Evolutionary conservation across 2,888 invertebrate species (phyloP), one percentile per base, ranked within the genome.

Genomic region (Hanleya hanleyi): DNA sequence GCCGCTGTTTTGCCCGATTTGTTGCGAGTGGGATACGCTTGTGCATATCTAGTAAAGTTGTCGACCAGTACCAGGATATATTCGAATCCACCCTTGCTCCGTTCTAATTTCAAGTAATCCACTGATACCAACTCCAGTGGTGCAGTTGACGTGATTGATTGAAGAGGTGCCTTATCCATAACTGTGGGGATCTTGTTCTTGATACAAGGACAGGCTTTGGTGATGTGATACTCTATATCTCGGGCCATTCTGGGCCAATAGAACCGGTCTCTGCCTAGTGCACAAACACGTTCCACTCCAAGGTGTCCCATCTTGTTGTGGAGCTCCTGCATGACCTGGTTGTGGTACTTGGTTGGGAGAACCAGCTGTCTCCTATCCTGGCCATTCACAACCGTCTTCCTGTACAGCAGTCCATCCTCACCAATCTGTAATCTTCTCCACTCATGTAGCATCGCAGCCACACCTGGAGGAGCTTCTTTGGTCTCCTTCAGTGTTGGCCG

Each of bases 21-120:
- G 37, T 73, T 73, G 41, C 70, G 22, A 18, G 73, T 73, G 1
- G 70, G 69, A 36, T 70, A 73, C 1, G 70, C 73, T 47, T 73
- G 70, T 12, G 67, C 73, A 12, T 70, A 70, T 47, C 73, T 0
- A 9, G 74, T 74, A 29, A 70, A 74, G 35, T 74, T 66, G 36
- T 74, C 67, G 7, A 70, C 26, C 18, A 70, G 15, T 22, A 62
- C 70, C 18, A 67, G 32, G 1, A 70, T 74, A n/a, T 74, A 50
- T 62, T 12, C n/a, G n/a, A n/a, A n/a, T n/a, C n/a, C n/a, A n/a
- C n/a, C n/a, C n/a, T 62, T 49, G 32, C 33, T 33, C 33, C 22
- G 22, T 32, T 62, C 62, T 7, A 62, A 12, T 15, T 32, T 32
- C 15, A 62, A 33, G 32, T 7, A 62, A 33, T 62, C 62, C 6